These are phyloP conservation scores for Notoglanidium macrostoma DNA, from an alignment of 2,797 vertebrate species.

Conservation along the genomic window DNA sequence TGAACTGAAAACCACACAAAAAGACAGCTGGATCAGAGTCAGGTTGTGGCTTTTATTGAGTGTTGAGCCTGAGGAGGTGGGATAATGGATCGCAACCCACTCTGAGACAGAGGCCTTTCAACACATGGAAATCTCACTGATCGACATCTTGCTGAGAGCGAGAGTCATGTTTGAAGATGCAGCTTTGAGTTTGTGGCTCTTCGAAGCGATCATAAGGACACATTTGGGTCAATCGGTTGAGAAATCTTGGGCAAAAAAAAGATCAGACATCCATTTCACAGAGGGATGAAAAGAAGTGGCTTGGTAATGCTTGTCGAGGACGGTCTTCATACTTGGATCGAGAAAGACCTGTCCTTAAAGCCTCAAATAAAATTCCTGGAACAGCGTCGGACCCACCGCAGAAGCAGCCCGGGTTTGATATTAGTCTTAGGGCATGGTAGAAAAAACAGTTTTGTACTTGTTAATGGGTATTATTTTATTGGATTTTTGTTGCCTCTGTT, in stretches of 20 bases:
- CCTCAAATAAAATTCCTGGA: constrained; percentile 17
- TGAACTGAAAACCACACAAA: constrained; percentile 16
- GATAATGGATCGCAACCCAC: constrained; percentile 20
- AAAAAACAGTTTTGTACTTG: not conserved
- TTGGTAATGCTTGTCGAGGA: not conserved
- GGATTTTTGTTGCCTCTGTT: not conserved
- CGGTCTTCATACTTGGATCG: not conserved
- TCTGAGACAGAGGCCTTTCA: constrained; percentile 32
- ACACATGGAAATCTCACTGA: constrained; percentile 30
- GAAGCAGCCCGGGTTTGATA: not conserved
- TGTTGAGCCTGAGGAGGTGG: constrained; percentile 21
- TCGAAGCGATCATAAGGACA: constrained; percentile 6
- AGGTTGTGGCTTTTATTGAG: constrained; percentile 34
- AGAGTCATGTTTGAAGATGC: constrained; percentile 37
- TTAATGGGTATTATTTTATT: not conserved
- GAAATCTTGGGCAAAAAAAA: not conserved
- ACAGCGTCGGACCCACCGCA: not conserved
- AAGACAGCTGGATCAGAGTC: constrained; percentile 34
- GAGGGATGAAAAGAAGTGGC: not conserved
- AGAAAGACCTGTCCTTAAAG: constrained; percentile 4
- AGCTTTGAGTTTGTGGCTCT: constrained; percentile 8
- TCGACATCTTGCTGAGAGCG: constrained; percentile 24
- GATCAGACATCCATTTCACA: not conserved
- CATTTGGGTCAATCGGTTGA: not conserved
- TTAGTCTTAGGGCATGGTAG: not conserved